These are phyloP conservation scores for Oreochromis grahami DNA, from an alignment of 2,797 vertebrate genomes.

Conservation along the genomic window DNA sequence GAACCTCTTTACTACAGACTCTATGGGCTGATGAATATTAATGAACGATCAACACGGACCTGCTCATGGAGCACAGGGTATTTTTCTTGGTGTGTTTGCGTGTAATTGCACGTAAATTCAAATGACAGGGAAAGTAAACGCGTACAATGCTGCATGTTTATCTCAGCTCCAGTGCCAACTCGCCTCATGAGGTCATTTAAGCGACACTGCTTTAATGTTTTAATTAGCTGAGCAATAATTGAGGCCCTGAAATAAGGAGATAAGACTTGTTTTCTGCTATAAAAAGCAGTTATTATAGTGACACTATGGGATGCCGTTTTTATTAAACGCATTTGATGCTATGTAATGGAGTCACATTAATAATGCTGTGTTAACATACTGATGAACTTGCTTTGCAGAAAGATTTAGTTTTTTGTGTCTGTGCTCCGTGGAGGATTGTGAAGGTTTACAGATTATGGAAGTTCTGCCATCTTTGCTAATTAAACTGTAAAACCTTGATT, in stretches of 20 bases:
- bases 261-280: conserved; percentile 44
- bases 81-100: not conserved
- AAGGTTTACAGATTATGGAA: not conserved
- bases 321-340: conserved; percentile 39
- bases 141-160: conserved; percentile 11
- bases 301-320: conserved; percentile 31
- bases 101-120: not conserved
- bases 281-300: conserved; percentile 24
- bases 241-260: conserved; percentile 60
- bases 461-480: not conserved
- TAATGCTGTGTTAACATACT: conserved; percentile 22
- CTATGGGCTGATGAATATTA: conserved; percentile 43
- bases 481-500: conserved; percentile 22
- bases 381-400: conserved; percentile 24
- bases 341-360: conserved; percentile 30
- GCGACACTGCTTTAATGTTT: conserved; percentile 45
- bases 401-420: not conserved
- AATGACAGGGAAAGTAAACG: conserved; percentile 17
- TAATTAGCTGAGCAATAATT: conserved; percentile 65
- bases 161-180: not conserved
- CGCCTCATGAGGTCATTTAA: conserved; percentile 42
- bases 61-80: not conserved
- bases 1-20: conserved; percentile 8
- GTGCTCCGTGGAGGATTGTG: conserved; percentile 7
- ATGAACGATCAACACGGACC: conserved; percentile 15